phyloP scores from a whole-genome alignment of 2,113 vertebrate genomes.

The Ammodramus savannarum region DNA sequence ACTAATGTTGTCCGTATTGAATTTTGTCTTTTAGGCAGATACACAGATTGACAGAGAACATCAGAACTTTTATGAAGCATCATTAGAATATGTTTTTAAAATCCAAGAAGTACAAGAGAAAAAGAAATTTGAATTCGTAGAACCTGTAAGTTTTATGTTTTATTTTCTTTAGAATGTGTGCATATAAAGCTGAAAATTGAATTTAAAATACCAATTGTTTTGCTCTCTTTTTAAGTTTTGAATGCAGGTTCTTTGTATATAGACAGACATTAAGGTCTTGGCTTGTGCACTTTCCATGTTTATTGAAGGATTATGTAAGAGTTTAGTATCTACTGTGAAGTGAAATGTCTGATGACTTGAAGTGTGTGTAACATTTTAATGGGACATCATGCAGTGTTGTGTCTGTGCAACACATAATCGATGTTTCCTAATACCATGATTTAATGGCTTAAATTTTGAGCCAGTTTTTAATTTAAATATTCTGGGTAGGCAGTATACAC shows the following conservation, averaged over 20 bases:
- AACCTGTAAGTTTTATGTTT: slow-evolving; percentile 81
- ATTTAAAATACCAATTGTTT: not conserved
- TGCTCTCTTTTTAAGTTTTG: not conserved
- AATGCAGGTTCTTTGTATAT: not conserved
- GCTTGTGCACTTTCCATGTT: not conserved
- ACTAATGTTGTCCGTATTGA: not conserved
- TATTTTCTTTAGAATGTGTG: not conserved
- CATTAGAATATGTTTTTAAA: slow-evolving; percentile 97
- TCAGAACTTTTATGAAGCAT: slow-evolving; percentile 94
- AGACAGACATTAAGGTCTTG: not conserved
- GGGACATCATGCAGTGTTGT: not conserved
- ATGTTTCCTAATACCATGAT: not conserved
- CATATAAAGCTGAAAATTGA: not conserved
- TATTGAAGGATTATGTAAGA: slow-evolving; percentile 22
- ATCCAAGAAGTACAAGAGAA: slow-evolving; percentile 98
- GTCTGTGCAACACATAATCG: not conserved
- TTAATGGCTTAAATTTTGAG: not conserved
- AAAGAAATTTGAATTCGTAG: slow-evolving; percentile 99
- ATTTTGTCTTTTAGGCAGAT: slow-evolving; percentile 83
- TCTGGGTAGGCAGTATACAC: not conserved
- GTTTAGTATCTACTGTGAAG: slow-evolving; percentile 17
- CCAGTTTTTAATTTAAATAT: not conserved
- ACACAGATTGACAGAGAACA: slow-evolving; percentile 91
- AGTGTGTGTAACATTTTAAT: slow-evolving; percentile 16
- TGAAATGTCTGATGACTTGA: slow-evolving; percentile 27